Conservation (phyloP, 2,888 invertebrate genomes). For the Zootermopsis nevadensis region DNA sequence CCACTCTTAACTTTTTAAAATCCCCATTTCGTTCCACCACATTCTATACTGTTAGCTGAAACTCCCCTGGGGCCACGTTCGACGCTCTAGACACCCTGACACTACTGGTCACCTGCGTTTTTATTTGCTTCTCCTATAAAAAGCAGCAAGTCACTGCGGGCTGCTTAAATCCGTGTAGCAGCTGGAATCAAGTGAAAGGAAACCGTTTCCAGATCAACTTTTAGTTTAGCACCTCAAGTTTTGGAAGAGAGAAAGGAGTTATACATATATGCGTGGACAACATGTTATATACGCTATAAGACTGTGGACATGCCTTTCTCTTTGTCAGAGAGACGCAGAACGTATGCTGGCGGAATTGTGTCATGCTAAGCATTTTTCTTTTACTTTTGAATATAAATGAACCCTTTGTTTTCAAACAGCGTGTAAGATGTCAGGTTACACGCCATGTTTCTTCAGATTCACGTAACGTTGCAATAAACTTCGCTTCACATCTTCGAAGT, state of each 20-base stretch:
- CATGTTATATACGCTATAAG: background rate
- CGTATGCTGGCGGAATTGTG: background rate
- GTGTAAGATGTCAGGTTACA: too few relatives aligned
- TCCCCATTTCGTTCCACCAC: background rate
- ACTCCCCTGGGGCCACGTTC: background rate
- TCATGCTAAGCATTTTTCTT: background rate
- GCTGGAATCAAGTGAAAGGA: slow-evolving; percentile 23
- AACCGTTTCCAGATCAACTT: slow-evolving; percentile 4
- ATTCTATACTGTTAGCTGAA: background rate
- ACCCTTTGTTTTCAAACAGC: too few relatives aligned
- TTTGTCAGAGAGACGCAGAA: background rate
- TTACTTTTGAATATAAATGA: too few relatives aligned
- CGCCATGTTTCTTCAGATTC: too few relatives aligned
- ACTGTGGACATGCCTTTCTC: background rate
- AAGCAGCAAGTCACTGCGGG: too few relatives aligned
- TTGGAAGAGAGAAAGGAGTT: slow-evolving; percentile 26
- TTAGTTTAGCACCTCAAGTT: slow-evolving; percentile 22
- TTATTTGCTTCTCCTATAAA: background rate
- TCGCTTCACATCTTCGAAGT: too few relatives aligned
- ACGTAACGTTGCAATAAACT: too few relatives aligned
- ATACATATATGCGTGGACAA: background rate
- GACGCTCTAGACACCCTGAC: background rate
- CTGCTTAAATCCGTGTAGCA: background rate
- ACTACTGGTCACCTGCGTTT: background rate
- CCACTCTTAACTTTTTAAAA: background rate